Evolutionary conservation across 2,113 vertebrate genomes (phyloP).

Genomic region (Nannospalax galili): DNA sequence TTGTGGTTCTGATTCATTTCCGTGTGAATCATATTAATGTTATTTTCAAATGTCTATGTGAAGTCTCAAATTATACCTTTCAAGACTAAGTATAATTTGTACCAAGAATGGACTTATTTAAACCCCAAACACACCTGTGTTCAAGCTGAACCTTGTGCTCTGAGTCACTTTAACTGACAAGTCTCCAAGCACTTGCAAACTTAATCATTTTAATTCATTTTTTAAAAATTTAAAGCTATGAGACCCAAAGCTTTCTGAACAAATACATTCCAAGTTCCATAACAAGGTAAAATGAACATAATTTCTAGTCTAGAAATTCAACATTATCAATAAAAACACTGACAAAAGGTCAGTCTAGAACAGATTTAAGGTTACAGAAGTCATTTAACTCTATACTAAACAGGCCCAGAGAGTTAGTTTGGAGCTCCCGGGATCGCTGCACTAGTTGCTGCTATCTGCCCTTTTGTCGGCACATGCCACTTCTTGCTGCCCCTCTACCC

Average conservation of each 20-base stretch:
- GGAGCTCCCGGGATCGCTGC: background rate
- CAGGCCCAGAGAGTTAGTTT: background rate
- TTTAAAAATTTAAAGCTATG: background rate
- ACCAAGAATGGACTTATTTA: conserved; percentile 43
- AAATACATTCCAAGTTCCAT: conserved; percentile 49
- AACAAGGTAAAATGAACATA: background rate
- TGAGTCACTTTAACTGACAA: conserved; percentile 1
- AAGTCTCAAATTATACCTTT: conserved; percentile 54
- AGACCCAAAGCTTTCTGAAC: conserved; percentile 39
- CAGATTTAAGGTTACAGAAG: background rate
- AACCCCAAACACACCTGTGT: conserved; percentile 53
- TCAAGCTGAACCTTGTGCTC: background rate
- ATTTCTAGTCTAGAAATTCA: conserved; percentile 23
- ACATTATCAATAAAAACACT: background rate
- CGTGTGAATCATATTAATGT: background rate
- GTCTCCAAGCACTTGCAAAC: background rate
- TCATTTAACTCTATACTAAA: background rate
- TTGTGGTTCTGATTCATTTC: conserved; percentile 41
- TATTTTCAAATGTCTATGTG: conserved; percentile 32
- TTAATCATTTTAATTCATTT: background rate
- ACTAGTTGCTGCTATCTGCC: background rate
- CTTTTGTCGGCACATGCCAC: background rate
- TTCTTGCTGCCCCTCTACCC: background rate
- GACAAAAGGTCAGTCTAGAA: background rate
- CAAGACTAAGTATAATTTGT: conserved; percentile 41